phyloP scores from a whole-genome alignment of 2,113 vertebrate genomes.

The Ptilonorhynchus violaceus region DNA sequence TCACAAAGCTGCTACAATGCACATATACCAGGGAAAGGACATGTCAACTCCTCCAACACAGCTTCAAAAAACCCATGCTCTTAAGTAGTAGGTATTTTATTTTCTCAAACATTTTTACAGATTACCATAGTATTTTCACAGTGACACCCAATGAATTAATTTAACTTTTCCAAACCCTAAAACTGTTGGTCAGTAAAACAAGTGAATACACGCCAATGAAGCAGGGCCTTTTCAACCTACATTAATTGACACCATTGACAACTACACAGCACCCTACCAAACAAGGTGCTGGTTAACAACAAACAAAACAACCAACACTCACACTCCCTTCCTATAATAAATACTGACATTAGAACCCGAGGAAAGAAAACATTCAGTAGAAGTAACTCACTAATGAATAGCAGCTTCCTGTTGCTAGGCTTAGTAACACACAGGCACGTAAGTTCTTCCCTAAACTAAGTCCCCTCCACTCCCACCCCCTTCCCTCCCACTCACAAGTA shows the following conservation, averaged over 20 bases:
- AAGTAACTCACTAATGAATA: not conserved
- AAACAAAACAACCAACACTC: not conserved
- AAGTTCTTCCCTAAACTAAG: not conserved
- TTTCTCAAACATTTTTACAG: not conserved
- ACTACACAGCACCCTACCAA: not conserved
- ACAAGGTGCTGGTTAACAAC: not conserved
- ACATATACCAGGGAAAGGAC: not conserved
- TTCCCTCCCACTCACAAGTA: not conserved
- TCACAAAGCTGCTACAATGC: not conserved
- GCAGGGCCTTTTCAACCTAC: not conserved
- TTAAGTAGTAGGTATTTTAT: not conserved
- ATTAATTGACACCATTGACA: not conserved
- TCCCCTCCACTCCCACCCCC: no score
- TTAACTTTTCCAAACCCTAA: not conserved
- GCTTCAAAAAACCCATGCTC: not conserved
- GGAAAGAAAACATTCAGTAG: not conserved
- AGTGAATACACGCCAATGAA: not conserved
- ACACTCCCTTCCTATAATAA: not conserved
- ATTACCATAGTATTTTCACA: not conserved
- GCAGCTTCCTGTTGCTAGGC: not conserved
- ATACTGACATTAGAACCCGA: not conserved
- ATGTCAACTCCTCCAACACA: not conserved
- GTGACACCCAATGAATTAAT: not conserved
- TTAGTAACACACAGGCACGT: not conserved
- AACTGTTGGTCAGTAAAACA: not conserved